Percentiles rank a stretch among this genome's conserved stretches.
phyloP scores from a whole-genome alignment of 92 coral and sea anemone species.

The Phenganax marumi region DNA sequence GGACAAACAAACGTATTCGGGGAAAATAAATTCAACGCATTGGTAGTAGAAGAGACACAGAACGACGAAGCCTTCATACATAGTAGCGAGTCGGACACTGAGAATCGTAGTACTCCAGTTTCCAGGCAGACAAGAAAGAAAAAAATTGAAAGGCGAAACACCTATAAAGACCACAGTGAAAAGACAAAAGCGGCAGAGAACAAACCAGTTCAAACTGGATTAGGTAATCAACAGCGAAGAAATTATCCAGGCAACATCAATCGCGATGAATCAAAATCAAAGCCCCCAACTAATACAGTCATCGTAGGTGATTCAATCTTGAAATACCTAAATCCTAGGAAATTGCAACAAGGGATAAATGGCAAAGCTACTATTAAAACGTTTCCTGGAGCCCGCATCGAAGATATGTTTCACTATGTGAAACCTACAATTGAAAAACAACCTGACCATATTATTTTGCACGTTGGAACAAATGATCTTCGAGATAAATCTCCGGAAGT shows the following conservation, averaged over 20 bases:
- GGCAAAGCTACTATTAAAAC: slow-evolving; percentile 3
- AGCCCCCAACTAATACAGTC: slow-evolving; percentile 7
- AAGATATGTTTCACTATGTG: slow-evolving; percentile 20
- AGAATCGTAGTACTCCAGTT: too few relatives aligned
- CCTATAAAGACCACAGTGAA: too few relatives aligned
- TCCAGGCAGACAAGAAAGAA: too few relatives aligned
- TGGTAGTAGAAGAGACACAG: too few relatives aligned
- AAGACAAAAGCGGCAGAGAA: not conserved
- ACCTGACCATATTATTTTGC: slow-evolving; percentile 22
- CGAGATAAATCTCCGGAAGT: slow-evolving; percentile 38
- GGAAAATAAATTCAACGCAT: too few relatives aligned
- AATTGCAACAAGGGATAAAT: slow-evolving; percentile 44
- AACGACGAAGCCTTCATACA: too few relatives aligned
- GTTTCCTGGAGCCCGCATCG: slow-evolving; percentile 14
- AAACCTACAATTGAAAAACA: slow-evolving; percentile 6
- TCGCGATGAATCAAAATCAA: slow-evolving; percentile 7
- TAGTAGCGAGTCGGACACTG: too few relatives aligned
- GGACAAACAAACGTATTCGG: too few relatives aligned
- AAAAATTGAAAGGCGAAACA: too few relatives aligned
- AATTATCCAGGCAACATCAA: not conserved
- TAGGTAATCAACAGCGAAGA: not conserved
- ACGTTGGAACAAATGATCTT: slow-evolving; percentile 26
- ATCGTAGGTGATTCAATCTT: slow-evolving; percentile 44
- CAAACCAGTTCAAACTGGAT: not conserved
- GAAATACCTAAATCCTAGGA: slow-evolving; percentile 39